Evolutionary conservation across 2,888 invertebrate genomes (phyloP), one percentile per base, ranked within the genome.

Genomic region (Sphecodes monilicornis): DNA sequence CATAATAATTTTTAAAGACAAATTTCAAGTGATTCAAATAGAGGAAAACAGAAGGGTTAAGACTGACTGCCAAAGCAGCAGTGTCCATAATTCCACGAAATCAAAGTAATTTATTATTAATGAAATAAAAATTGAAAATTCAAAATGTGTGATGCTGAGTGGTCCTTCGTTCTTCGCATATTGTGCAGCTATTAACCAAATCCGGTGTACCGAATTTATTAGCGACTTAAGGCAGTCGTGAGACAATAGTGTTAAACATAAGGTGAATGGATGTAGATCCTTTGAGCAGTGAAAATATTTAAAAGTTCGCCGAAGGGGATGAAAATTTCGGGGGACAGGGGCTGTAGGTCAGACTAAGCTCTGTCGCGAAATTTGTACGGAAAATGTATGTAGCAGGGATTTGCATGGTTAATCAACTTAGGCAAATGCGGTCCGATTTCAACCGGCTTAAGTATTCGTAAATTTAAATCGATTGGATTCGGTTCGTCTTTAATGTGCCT

Each of bases 391-490:
- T 41, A 29, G 32, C 13, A 43, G n/a, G 66, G 43, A 76, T 82
- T 82, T 75, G 41, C 82, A 64, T 54, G n/a, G 32, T 50, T 75
- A 70, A 81, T 64, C 50, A 43, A 82, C 36, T 82, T 71, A 75
- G 81, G 81, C 68, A 78, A 81, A 81, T 81, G 54, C 11, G 13
- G 18, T 16, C 29, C 16, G 43, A 72, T 73, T 68, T 73, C 57
- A 60, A 69, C 26, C 50, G 1, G 54, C 75, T 76, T 29, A 36
- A 70, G 43, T 32, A 43, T 68, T 50, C 32, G 46, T 26, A 22
- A 54, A n/a, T 66, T 54, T 18, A 54, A 29, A 73, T 72, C 36
- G 54, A 68, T 72, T 73, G n/a, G 0, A 43, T 43, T 69, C 32
- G 29, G 29, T 50, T 71, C 22, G 32, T 29, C 18, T 18, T 66